Percentiles rank a stretch among this genome's conserved stretches.
phyloP scores from a whole-genome alignment of 2,797 vertebrate genomes.

The Microctenopoma steveboyesi region DNA sequence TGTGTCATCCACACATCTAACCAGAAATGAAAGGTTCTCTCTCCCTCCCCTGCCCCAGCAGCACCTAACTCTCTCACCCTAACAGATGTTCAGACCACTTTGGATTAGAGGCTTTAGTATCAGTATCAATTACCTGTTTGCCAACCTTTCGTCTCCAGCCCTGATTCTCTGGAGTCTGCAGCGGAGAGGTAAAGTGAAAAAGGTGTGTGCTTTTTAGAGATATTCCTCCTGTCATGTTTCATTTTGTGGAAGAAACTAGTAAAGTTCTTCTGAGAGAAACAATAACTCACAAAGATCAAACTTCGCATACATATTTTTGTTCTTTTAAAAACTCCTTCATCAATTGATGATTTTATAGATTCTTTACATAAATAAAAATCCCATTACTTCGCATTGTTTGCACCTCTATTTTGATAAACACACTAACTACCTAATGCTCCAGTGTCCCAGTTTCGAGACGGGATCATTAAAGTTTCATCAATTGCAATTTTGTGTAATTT shows the following conservation, averaged over 20 bases:
- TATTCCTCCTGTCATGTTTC: neutral
- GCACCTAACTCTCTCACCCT: slow-evolving; percentile 13
- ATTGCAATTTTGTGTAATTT: neutral
- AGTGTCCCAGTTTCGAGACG: neutral
- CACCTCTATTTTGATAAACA: neutral
- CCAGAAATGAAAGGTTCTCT: slow-evolving; percentile 31
- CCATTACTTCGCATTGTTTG: neutral
- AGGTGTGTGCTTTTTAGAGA: slow-evolving; percentile 2
- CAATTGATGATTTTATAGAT: neutral
- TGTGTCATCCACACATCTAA: slow-evolving; percentile 37
- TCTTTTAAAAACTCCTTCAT: neutral
- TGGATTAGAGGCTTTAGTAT: slow-evolving; percentile 63
- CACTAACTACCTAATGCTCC: neutral
- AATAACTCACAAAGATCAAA: neutral
- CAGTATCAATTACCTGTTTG: slow-evolving; percentile 61
- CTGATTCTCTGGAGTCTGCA: slow-evolving; percentile 35
- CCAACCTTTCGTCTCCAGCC: slow-evolving; percentile 33
- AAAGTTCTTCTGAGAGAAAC: neutral
- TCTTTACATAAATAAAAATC: neutral
- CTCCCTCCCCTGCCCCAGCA: slow-evolving; percentile 14
- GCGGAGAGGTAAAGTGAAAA: slow-evolving; percentile 11
- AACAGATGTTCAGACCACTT: slow-evolving; percentile 66
- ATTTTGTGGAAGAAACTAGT: slow-evolving; percentile 5
- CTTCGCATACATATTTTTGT: neutral
- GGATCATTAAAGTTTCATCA: neutral